These are phyloP conservation scores for Trichonephila clavata DNA, from an alignment of 1,140 invertebrate genomes.

Conservation along the genomic window DNA sequence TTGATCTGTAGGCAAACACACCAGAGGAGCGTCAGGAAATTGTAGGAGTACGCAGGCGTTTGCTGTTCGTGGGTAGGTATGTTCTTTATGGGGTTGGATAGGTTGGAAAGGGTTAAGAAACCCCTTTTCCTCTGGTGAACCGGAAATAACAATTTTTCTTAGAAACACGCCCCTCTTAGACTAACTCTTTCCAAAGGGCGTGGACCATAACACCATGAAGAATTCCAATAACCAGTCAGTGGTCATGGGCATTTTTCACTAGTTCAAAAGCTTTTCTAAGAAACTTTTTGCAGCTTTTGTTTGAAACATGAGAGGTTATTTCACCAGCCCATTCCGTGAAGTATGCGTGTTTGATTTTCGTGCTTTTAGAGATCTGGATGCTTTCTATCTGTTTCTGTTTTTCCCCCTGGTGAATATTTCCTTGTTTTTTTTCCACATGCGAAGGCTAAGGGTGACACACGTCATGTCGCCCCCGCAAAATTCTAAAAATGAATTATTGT, in stretches of 20 bases:
- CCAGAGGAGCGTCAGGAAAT: background rate
- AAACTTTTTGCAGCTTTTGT: background rate
- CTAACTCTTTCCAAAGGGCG: background rate
- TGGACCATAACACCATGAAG: background rate
- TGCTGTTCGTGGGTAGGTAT: background rate
- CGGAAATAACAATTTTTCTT: slow-evolving; percentile 7
- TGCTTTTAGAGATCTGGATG: background rate
- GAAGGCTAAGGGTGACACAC: background rate
- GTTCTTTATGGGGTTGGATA: slow-evolving; percentile 1
- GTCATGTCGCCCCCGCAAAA: background rate
- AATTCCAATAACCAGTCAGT: background rate
- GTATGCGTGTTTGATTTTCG: background rate
- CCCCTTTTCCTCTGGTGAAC: background rate
- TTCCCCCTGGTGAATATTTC: slow-evolving; percentile 20
- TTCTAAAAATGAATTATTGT: slow-evolving; percentile 42
- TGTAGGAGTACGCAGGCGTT: background rate
- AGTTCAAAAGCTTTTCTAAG: background rate
- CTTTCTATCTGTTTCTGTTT: background rate
- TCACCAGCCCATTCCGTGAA: background rate
- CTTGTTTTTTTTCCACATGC: background rate
- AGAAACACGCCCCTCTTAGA: background rate
- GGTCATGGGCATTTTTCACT: background rate
- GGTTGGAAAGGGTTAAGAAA: slow-evolving; percentile 28
- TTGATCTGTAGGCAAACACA: background rate
- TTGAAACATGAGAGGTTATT: background rate